Percentiles rank a stretch among this genome's conserved stretches.
Evolutionary conservation across 2,113 vertebrate species (phyloP).

Genomic region (Sprattus sprattus): DNA sequence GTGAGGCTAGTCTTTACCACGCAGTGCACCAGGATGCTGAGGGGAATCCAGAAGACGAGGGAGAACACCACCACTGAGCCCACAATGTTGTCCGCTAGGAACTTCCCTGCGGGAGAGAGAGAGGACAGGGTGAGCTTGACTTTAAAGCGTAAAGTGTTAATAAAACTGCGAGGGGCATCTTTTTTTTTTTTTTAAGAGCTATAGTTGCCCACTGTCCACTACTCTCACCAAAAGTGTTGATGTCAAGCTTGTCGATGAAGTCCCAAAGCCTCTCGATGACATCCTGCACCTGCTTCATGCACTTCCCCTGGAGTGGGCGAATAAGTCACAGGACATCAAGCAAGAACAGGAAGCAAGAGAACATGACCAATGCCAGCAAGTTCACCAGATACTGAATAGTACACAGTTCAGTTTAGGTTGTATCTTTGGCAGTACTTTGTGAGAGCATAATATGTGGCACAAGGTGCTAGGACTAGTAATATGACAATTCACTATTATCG

Average conservation of each 20-base stretch:
- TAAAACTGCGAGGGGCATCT: not conserved
- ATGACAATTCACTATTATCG: no score
- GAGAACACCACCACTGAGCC: conserved; percentile 98
- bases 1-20: conserved; percentile 81
- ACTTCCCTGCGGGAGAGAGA: conserved; percentile 79
- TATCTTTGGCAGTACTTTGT: no score
- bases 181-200: not conserved
- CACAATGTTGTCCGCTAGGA: conserved; percentile 96
- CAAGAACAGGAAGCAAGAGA: not conserved
- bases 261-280: conserved; percentile 96
- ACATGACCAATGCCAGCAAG: not conserved
- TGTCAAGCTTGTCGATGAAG: conserved; percentile 97
- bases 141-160: not conserved
- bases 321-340: not conserved
- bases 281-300: conserved; percentile 96
- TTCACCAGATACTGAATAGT: not conserved
- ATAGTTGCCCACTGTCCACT: not conserved
- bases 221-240: conserved; percentile 90
- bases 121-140: not conserved
- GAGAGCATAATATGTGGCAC: no score
- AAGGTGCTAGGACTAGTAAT: no score
- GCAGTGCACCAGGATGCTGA: conserved; percentile 95
- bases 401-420: no score
- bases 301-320: conserved; percentile 81
- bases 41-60: conserved; percentile 93